Conservation (phyloP, 2,113 vertebrate species). For the Trogon surrucura region DNA sequence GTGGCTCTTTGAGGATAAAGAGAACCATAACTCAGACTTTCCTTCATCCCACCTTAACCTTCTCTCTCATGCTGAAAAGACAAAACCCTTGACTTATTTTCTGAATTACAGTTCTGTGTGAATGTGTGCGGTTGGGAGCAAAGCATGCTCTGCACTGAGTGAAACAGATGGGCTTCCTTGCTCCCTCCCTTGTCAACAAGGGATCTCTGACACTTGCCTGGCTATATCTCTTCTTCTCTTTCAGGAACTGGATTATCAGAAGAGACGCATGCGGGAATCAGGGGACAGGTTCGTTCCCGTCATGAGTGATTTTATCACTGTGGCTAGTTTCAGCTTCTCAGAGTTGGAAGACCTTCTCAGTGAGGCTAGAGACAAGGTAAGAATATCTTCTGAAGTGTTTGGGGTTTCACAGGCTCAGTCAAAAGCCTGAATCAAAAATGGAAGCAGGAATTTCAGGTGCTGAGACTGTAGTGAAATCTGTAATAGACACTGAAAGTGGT, state of each 20-base stretch:
- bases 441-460: background rate
- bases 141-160: background rate
- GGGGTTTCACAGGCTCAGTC: background rate
- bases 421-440: background rate
- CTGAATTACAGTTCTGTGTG: background rate
- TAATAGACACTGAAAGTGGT: background rate
- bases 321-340: slow-evolving; percentile 97
- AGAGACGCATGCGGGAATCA: slow-evolving; percentile 79
- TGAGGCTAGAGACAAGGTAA: slow-evolving; percentile 93
- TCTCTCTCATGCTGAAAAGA: accelerated
- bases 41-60: background rate
- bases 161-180: background rate
- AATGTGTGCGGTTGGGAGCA: background rate
- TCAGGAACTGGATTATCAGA: slow-evolving; percentile 95
- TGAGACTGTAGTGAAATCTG: background rate
- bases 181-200: background rate
- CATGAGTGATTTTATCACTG: slow-evolving; percentile 96
- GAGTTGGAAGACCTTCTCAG: slow-evolving; percentile 94
- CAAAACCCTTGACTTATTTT: background rate
- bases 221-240: background rate
- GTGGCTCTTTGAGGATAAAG: background rate
- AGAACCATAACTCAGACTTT: background rate
- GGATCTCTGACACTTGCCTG: background rate
- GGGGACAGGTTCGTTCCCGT: slow-evolving; percentile 94
- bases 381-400: background rate